Conservation (phyloP, 2,888 invertebrate species). For the Stramonita haemastoma region DNA sequence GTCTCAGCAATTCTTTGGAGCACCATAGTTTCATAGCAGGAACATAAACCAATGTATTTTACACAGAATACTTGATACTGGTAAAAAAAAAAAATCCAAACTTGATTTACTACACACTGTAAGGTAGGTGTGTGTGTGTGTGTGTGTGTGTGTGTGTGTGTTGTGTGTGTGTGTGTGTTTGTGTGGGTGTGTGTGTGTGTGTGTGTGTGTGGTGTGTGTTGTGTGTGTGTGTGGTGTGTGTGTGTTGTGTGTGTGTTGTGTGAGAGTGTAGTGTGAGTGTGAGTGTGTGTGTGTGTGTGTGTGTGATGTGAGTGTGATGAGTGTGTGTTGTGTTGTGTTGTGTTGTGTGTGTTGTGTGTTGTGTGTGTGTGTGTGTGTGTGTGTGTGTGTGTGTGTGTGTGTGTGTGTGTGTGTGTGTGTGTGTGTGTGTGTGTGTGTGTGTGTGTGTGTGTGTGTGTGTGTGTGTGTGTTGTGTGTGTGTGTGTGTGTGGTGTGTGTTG, state of each 20-base stretch:
- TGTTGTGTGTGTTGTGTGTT: neutral
- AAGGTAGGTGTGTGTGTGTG: neutral
- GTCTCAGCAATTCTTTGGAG: no score
- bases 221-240: neutral
- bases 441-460: neutral
- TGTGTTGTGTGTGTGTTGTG: neutral
- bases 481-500: no score
- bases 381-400: neutral
- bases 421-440: neutral
- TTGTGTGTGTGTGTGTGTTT: neutral
- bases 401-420: neutral
- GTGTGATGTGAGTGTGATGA: neutral
- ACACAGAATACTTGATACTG: neutral
- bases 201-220: neutral
- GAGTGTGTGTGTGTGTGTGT: neutral
- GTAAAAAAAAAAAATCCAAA: neutral
- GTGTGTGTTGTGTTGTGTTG: neutral
- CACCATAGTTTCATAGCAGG: neutral
- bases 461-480: no score
- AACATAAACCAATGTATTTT: neutral
- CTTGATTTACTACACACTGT: neutral
- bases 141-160: neutral
- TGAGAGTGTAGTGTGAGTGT: neutral
- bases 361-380: neutral
- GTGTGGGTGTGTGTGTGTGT: neutral